Evolutionary conservation across 1,140 invertebrate species (phyloP).

Genomic region (Hyles vespertilio): DNA sequence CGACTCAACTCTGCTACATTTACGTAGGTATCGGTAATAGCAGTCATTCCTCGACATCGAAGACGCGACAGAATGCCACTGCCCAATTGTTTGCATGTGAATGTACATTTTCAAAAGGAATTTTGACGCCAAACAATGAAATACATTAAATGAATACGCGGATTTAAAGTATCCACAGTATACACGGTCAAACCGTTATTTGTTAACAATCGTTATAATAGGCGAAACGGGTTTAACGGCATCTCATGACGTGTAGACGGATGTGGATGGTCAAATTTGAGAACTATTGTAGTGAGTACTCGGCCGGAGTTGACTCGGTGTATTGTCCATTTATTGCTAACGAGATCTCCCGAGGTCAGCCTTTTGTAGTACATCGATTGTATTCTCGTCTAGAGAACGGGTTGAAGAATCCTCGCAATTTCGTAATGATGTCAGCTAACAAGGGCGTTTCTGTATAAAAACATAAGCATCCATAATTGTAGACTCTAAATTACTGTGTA

Average conservation of each 20-base stretch:
- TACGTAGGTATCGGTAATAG: no score
- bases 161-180: not conserved
- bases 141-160: not conserved
- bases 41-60: no score
- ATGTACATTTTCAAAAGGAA: no score
- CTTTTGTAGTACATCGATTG: conserved; percentile 39
- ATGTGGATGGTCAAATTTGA: conserved; percentile 30
- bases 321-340: conserved; percentile 31
- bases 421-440: conserved; percentile 17
- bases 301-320: conserved; percentile 14
- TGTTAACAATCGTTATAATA: conserved; percentile 28
- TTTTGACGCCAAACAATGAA: not conserved
- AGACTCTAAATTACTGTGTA: no score
- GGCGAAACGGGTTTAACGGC: conserved; percentile 31
- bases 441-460: not conserved
- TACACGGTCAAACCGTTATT: conserved; percentile 25
- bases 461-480: not conserved
- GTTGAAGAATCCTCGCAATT: conserved; percentile 46
- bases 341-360: conserved; percentile 46
- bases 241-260: conserved; percentile 27
- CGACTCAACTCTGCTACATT: not conserved
- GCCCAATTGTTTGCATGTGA: no score
- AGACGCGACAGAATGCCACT: no score
- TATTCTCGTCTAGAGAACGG: conserved; percentile 46
- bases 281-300: conserved; percentile 24